Evolutionary conservation across 2,113 vertebrate species (phyloP), one percentile per base, ranked within the genome.

Genomic region (Halcyon malimbica): DNA sequence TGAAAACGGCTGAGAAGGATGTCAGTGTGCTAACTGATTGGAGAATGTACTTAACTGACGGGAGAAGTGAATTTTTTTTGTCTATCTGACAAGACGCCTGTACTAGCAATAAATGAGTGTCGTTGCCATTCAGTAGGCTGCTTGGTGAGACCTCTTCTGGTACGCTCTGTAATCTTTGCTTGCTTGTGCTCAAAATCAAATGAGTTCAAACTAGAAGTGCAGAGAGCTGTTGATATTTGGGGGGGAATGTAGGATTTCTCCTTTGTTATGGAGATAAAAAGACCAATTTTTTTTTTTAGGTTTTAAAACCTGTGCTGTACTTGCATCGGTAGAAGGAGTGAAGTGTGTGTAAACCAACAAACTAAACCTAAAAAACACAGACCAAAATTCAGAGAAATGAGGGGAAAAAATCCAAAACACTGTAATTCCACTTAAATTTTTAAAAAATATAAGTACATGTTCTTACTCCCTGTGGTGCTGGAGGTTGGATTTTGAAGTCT

Each of bases 401-500:
- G 15, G 4, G 10, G 41, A 50, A 23, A 23, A 37, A 17, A 41
- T 68, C 33, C 37, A 12, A 5, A 79, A 6, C 18, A 57, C 5
- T 2, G 1, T 64, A 76, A 84, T 50, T 93, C 19, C 16, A 42
- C 18, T 70, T 82, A 14, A 59, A 28, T 80, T 87, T 91, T 81
- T n/a, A 1, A 28, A 74, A 93, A 59, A 4, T 51, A 51, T 51
- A 2, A 51, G 77, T 87, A 59, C 18, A 11, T 78, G 16, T 70
- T 39, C 11, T 80, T 71, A 29, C 17, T 86, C 70, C 42, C 33
- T 21, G 0, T 41, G 44, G 64, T 77, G 50, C 24, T 62, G 24
- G 28, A 75, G 69, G 60, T 35, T 87, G 9, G 65, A 67, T 94
- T 82, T 87, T 35, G 42, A 90, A 85, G 88, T 39, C 42, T 73